These are phyloP conservation scores for Norana najaformis DNA, from an alignment of 2,888 invertebrate genomes.

Conservation along the genomic window DNA sequence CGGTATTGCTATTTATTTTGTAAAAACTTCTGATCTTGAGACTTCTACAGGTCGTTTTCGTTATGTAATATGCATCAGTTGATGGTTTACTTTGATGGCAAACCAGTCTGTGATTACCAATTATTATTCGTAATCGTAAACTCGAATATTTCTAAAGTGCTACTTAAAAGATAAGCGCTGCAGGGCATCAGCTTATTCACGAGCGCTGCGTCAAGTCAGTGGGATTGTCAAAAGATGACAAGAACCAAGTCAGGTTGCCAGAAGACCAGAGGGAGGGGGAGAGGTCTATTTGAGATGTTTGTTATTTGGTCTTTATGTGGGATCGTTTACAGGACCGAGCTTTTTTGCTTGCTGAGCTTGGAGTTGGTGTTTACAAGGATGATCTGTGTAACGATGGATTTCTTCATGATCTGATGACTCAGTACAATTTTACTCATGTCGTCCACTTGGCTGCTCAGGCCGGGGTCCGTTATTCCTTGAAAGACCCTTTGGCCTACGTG, in stretches of 20 bases:
- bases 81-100: too few relatives aligned
- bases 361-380: constrained; percentile 40
- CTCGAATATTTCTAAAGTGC: too few relatives aligned
- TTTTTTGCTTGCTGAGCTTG: constrained; percentile 37
- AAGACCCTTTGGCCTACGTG: constrained; percentile 43
- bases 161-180: too few relatives aligned
- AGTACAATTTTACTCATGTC: constrained; percentile 44
- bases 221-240: too few relatives aligned
- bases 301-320: neutral
- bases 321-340: constrained; percentile 41
- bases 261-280: too few relatives aligned
- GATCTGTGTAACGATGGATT: constrained; percentile 42
- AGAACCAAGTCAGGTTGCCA: too few relatives aligned
- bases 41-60: neutral
- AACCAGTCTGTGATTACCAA: too few relatives aligned
- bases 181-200: too few relatives aligned
- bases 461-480: constrained; percentile 45
- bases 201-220: too few relatives aligned
- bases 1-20: neutral
- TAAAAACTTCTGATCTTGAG: neutral
- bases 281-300: constrained; percentile 14
- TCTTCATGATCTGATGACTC: constrained; percentile 36
- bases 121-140: too few relatives aligned
- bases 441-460: constrained; percentile 46
- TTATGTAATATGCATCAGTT: neutral